Evolutionary conservation across 2,888 invertebrate genomes (phyloP).

Genomic region (Mimas tiliae): DNA sequence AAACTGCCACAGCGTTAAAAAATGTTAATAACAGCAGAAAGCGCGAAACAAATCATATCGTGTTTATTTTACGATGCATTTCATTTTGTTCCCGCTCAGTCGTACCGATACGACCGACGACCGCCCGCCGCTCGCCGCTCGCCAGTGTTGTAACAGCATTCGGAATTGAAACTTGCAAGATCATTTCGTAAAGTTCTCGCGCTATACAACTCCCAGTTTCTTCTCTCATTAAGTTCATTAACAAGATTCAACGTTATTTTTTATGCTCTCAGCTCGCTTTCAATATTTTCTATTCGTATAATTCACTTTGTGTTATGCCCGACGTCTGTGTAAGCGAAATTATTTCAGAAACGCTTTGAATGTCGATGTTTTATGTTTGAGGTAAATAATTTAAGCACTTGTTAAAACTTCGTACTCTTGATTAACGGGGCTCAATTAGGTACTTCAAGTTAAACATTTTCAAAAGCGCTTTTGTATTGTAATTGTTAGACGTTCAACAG

Average conservation of each 20-base stretch:
- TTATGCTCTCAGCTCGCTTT: slow-evolving; percentile 70
- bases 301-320: slow-evolving; percentile 68
- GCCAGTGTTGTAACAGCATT: slow-evolving; percentile 60
- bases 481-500: slow-evolving; percentile 61
- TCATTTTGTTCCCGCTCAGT: slow-evolving; percentile 57
- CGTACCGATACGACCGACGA: slow-evolving; percentile 41
- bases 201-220: slow-evolving; percentile 66
- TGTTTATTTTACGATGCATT: slow-evolving; percentile 66
- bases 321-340: slow-evolving; percentile 75
- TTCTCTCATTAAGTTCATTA: slow-evolving; percentile 81
- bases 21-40: slow-evolving; percentile 32
- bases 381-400: slow-evolving; percentile 81
- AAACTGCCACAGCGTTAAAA: slow-evolving; percentile 9
- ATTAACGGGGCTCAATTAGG: slow-evolving; percentile 80
- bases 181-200: slow-evolving; percentile 66
- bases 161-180: slow-evolving; percentile 70
- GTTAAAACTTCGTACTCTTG: slow-evolving; percentile 79
- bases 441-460: slow-evolving; percentile 74
- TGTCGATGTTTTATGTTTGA: slow-evolving; percentile 79
- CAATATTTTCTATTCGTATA: slow-evolving; percentile 76
- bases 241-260: slow-evolving; percentile 76
- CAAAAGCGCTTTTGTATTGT: slow-evolving; percentile 67
- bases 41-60: slow-evolving; percentile 31
- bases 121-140: slow-evolving; percentile 36
- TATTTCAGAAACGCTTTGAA: slow-evolving; percentile 78